phyloP scores from a whole-genome alignment of 2,797 vertebrate genomes.

The Atherinosoma microstoma region DNA sequence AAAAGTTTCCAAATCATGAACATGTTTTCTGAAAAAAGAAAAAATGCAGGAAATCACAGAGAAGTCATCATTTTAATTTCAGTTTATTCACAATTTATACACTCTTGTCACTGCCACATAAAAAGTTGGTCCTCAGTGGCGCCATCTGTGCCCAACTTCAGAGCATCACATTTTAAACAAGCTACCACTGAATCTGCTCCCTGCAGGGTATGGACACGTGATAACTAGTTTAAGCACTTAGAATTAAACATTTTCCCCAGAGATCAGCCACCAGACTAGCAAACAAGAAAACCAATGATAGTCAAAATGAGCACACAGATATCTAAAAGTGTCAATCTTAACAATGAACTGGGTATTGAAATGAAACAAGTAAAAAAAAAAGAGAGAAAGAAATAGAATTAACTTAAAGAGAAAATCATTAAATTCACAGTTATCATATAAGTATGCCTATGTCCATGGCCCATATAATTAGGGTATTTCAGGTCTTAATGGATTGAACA shows the following conservation, averaged over 20 bases:
- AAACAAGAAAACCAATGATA: constrained; percentile 45
- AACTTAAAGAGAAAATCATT: background rate
- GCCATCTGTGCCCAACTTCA: constrained; percentile 29
- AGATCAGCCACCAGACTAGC: constrained; percentile 29
- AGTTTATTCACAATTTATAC: constrained; percentile 85
- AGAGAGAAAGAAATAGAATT: background rate
- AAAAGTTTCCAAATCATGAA: background rate
- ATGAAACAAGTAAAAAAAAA: background rate
- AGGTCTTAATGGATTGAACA: background rate
- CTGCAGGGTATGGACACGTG: constrained; percentile 31
- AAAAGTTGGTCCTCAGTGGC: constrained; percentile 26
- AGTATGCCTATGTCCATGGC: too few relatives aligned
- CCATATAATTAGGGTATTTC: background rate
- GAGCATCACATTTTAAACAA: constrained; percentile 55
- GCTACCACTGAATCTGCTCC: constrained; percentile 20
- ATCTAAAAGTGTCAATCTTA: constrained; percentile 47
- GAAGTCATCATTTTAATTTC: constrained; percentile 50
- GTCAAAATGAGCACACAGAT: constrained; percentile 46
- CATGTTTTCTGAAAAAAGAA: background rate
- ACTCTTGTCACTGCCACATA: constrained; percentile 63
- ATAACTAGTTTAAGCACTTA: constrained; percentile 63
- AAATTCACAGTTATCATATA: background rate
- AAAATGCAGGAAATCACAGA: constrained; percentile 13
- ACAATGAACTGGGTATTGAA: constrained; percentile 5
- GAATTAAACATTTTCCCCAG: constrained; percentile 30